phyloP scores from a whole-genome alignment of 2,888 invertebrate species.

The Cephus runcator region DNA sequence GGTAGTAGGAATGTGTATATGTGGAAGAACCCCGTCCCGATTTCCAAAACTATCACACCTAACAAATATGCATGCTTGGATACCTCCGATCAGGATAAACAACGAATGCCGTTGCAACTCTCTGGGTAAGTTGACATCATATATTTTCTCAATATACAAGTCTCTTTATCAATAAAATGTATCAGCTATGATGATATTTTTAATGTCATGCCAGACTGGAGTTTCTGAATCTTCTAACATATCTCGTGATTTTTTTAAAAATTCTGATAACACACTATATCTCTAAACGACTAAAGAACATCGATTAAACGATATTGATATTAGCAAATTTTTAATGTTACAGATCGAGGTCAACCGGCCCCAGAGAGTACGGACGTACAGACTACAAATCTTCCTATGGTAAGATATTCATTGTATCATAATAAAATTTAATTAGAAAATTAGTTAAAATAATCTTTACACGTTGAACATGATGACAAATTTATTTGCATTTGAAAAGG shows the following conservation, averaged over 20 bases:
- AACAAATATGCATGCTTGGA: conserved; percentile 68
- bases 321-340: conserved; percentile 21
- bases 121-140: conserved; percentile 48
- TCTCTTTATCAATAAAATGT: neutral
- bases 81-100: conserved; percentile 56
- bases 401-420: conserved; percentile 30
- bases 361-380: conserved; percentile 51
- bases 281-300: neutral
- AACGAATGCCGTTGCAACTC: conserved; percentile 45
- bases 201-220: conserved; percentile 50
- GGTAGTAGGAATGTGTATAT: conserved; percentile 63
- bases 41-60: conserved; percentile 54
- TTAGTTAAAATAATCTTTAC: neutral
- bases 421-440: neutral
- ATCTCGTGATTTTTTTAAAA: conserved; percentile 29
- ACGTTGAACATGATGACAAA: conserved; percentile 5
- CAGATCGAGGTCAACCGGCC: conserved; percentile 58
- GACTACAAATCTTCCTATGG: conserved; percentile 58
- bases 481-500: conserved; percentile 41
- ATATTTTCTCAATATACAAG: neutral
- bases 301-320: conserved; percentile 9
- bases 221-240: conserved; percentile 55
- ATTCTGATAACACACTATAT: conserved; percentile 33
- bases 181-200: conserved; percentile 31
- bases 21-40: conserved; percentile 37